phyloP scores from a whole-genome alignment of 2,113 vertebrate genomes.

The Otocyon megalotis region DNA sequence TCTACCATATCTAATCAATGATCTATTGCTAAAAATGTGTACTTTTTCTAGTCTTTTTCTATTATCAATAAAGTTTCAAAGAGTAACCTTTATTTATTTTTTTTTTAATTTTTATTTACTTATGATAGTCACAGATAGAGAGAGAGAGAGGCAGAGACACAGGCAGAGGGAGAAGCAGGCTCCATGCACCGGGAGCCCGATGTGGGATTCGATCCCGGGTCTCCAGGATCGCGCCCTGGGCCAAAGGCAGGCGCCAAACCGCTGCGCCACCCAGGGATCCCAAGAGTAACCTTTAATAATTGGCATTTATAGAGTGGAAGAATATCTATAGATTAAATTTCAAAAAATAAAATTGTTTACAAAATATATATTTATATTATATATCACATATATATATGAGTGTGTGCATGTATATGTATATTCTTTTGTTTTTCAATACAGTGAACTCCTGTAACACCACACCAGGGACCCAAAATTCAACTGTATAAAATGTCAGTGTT shows the following conservation, averaged over 20 bases:
- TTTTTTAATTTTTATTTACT: no score
- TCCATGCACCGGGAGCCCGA: no score
- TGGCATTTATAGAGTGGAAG: conserved; percentile 6
- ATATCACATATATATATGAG: no score
- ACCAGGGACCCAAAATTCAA: background rate
- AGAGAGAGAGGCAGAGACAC: no score
- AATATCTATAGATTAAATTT: background rate
- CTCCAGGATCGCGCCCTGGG: no score
- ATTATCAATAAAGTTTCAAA: background rate
- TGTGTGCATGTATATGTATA: background rate
- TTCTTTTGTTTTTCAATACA: background rate
- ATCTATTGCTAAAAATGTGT: background rate
- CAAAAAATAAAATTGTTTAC: background rate
- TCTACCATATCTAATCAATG: background rate
- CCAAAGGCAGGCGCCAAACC: no score
- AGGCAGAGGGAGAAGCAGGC: no score
- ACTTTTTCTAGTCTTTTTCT: background rate
- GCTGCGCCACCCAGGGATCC: no score
- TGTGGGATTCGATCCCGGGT: no score
- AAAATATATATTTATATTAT: background rate
- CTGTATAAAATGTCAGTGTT: background rate
- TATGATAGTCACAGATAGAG: no score
- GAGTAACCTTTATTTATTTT: background rate
- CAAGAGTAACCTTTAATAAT: background rate
- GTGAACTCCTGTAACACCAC: background rate